phyloP scores from a whole-genome alignment of 2,113 vertebrate genomes.

The Lagenorhynchus albirostris region DNA sequence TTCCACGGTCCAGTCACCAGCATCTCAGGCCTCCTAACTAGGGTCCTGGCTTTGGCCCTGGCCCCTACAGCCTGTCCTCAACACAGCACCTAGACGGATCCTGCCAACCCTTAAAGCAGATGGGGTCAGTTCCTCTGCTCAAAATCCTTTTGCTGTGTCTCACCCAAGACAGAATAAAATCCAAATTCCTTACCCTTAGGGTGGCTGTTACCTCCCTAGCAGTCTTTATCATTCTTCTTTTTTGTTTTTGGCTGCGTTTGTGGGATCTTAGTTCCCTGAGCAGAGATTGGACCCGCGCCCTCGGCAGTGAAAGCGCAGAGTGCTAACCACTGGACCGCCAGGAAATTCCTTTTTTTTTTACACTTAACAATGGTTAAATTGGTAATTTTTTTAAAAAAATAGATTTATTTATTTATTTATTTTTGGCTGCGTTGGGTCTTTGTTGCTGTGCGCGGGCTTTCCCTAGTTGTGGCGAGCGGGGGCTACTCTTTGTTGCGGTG shows the following conservation, averaged over 20 bases:
- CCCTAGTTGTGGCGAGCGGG: no score
- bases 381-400: no score
- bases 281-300: not conserved
- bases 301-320: not conserved
- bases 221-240: not conserved
- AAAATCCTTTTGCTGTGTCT: not conserved
- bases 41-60: not conserved
- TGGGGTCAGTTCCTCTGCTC: not conserved
- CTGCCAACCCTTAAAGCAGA: not conserved
- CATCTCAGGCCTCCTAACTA: not conserved
- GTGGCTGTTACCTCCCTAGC: not conserved
- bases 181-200: not conserved
- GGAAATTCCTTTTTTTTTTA: not conserved
- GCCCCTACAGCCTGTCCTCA: not conserved
- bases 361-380: no score
- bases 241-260: not conserved
- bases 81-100: not conserved
- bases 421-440: no score
- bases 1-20: not conserved
- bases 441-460: no score
- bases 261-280: not conserved
- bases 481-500: no score
- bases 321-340: not conserved
- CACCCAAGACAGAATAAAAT: not conserved
- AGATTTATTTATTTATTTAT: no score